Evolutionary conservation across 1,140 invertebrate genomes (phyloP), one percentile per base, ranked within the genome.

Genomic region (Dreissena polymorpha): DNA sequence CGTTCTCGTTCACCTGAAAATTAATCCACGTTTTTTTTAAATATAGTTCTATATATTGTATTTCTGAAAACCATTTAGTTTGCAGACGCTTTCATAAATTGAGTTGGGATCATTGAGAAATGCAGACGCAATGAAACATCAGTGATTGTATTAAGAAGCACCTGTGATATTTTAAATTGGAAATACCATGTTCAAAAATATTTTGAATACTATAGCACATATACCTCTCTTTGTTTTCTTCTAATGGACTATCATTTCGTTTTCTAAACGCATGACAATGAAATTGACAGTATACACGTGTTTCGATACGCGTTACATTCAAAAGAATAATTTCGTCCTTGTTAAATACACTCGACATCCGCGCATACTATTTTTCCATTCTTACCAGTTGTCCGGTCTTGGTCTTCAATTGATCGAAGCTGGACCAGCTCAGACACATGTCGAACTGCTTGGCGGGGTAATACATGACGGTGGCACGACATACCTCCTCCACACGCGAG

Each of bases 391-490:
- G 53, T 25, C 71, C 71, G 27, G 57, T 65, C n/a, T 39, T 65
- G 16, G 25, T 23, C 25, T n/a, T 21, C 21, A 82, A 39, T 12
- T 67, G 53, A 50, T 82, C 79, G 25, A 74, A 74, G 49, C 70
- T 82, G 55, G 70, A 74, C 79, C 79, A 82, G 23, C 79, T 82
- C 2, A 82, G 71, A 57, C 79, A 82, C 69, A 82, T 72, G 51
- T 82, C 79, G 21, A 82, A 82, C 49, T 49, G 60, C 69, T 82
- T 82, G 13, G 50, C 63, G 14, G 79, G 79, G 29, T 82, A 82
- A 23, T 82, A 82, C 7, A 82, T 68, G 10, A 82, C 16, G 21
- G 79, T 82, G n/a, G 79, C 79, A 21, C 79, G 70, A 50, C 79
- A 82, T 21, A 74, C 23, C 25, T 82, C 79, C 57, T 82, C 60